A percentile compares a stretch with the other conserved stretches of the same genome.
These are phyloP conservation scores for Psammodynastes pulverulentus DNA, from an alignment of 2,113 vertebrate genomes.

Conservation along the genomic window DNA sequence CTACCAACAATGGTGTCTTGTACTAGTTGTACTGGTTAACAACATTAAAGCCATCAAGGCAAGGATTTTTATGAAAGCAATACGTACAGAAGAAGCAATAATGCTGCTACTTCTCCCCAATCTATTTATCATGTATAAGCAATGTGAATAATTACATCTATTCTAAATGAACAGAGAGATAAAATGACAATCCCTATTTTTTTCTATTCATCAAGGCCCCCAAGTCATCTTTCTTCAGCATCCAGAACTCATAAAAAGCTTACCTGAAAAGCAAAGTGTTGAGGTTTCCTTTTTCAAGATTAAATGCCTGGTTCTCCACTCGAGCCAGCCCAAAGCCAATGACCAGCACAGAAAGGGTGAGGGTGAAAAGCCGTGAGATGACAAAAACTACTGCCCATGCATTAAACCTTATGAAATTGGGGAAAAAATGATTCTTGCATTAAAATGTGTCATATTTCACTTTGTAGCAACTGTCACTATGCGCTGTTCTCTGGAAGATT, in stretches of 20 bases:
- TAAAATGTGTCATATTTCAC: neutral
- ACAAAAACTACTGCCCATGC: conserved; percentile 91
- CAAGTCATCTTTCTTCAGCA: neutral
- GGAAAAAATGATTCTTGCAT: neutral
- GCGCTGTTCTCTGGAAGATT: neutral
- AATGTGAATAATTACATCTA: neutral
- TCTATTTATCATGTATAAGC: neutral
- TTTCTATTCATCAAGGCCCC: neutral
- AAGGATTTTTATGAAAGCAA: neutral
- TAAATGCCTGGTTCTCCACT: conserved; percentile 82
- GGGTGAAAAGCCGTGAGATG: conserved; percentile 85
- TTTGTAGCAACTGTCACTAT: neutral
- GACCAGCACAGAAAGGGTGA: conserved; percentile 90
- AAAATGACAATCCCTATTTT: neutral
- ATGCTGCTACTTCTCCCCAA: neutral
- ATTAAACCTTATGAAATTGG: conserved; percentile 79
- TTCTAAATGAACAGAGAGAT: neutral
- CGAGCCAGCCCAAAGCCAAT: conserved; percentile 91
- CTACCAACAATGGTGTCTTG: neutral
- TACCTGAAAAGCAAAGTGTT: conserved; percentile 91
- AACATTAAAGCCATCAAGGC: neutral
- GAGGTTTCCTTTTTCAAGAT: conserved; percentile 87
- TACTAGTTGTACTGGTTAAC: neutral
- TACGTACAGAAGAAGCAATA: neutral
- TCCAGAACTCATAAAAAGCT: neutral